phyloP scores from a whole-genome alignment of 2,113 vertebrate species.

The Stegastes partitus region DNA sequence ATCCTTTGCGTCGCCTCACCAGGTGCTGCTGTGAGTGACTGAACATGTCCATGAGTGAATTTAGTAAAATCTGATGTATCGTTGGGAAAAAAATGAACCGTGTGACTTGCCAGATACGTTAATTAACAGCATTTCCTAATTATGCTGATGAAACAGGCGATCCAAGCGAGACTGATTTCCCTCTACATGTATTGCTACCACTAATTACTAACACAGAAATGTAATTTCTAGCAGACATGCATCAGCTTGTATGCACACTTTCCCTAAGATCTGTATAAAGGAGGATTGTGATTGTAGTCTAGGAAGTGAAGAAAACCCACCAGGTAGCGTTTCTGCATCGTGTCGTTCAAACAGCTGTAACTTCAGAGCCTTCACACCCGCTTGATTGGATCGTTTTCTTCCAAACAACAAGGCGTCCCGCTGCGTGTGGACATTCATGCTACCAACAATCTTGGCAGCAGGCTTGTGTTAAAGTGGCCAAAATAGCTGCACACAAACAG shows the following conservation, averaged over 20 bases:
- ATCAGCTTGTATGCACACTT: not conserved
- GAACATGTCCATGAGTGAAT: not conserved
- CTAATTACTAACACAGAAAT: not conserved
- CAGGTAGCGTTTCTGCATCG: not conserved
- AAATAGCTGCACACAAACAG: not conserved
- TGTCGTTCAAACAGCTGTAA: not conserved
- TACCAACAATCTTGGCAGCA: slow-evolving; percentile 1
- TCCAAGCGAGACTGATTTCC: not conserved
- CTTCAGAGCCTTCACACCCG: not conserved
- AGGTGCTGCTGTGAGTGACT: not conserved
- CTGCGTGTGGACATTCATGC: slow-evolving; percentile 26
- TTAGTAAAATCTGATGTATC: not conserved
- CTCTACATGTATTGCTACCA: not conserved
- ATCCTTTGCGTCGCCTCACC: not conserved
- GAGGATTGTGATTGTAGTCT: not conserved
- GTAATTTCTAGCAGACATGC: not conserved
- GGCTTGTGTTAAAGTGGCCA: slow-evolving; percentile 1
- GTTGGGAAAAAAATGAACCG: not conserved
- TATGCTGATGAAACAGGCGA: not conserved
- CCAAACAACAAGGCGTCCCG: slow-evolving; percentile 31
- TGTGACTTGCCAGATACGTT: not conserved
- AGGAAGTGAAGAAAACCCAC: not conserved
- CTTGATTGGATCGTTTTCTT: slow-evolving; percentile 13
- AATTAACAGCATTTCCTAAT: slow-evolving; percentile 27
- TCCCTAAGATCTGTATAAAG: not conserved